Conservation (phyloP, 2,797 vertebrate genomes). For the Podarcis siculus region DNA sequence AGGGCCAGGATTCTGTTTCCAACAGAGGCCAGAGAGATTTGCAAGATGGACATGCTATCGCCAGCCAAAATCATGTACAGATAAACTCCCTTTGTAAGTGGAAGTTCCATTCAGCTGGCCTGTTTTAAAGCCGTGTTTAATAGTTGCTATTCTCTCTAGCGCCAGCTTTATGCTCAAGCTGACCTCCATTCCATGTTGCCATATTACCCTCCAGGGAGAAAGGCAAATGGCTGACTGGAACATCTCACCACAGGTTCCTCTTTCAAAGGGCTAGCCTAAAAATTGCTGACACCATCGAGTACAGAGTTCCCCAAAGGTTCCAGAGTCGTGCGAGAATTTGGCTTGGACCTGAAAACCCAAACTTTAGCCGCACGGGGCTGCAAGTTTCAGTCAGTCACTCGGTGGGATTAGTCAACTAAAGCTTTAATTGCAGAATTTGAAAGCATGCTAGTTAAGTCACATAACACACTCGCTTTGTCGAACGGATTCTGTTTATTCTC, state of each 20-base stretch:
- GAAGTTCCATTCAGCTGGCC: not conserved
- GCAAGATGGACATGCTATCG: no score
- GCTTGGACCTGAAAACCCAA: not conserved
- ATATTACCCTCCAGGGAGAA: not conserved
- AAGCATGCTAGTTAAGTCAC: not conserved
- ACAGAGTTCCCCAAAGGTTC: not conserved
- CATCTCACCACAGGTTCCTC: not conserved
- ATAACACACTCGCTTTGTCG: not conserved
- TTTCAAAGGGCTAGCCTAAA: not conserved
- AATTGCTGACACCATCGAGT: not conserved
- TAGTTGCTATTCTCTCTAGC: not conserved
- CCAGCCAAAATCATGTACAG: not conserved
- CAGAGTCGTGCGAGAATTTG: not conserved
- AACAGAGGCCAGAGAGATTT: not conserved
- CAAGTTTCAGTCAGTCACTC: not conserved
- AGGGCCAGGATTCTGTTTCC: not conserved
- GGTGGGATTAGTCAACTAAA: not conserved
- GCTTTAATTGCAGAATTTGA: constrained; percentile 8
- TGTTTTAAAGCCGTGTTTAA: not conserved
- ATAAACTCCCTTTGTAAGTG: not conserved
- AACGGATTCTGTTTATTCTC: not conserved
- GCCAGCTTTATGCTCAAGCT: not conserved
- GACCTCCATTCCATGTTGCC: no score
- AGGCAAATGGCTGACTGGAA: not conserved
- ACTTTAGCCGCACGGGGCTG: not conserved